Percentiles rank a stretch among this genome's conserved stretches.
phyloP scores from a whole-genome alignment of 92 coral and sea anemone genomes.

The Isaurus tuberculatus region DNA sequence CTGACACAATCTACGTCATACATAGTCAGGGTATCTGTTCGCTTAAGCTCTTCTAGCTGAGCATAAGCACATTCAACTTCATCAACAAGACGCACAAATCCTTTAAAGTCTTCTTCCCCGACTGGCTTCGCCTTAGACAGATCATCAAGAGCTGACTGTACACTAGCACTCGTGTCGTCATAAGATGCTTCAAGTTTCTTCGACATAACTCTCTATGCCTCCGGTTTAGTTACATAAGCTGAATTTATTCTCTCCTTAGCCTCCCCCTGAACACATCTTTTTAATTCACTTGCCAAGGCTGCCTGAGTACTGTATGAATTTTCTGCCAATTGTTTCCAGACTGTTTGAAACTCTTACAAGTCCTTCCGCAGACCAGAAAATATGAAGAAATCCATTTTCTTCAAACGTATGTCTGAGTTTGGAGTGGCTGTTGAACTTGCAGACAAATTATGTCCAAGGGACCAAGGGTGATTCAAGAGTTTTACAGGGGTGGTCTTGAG shows the following conservation, averaged over 20 bases:
- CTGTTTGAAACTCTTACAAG: too few species aligned
- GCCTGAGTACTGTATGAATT: slow-evolving; percentile 30
- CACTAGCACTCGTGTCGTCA: slow-evolving; percentile 40
- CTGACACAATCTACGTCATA: neutral
- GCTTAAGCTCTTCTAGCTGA: slow-evolving; percentile 35
- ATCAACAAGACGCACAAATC: slow-evolving; percentile 23
- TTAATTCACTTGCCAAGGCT: slow-evolving; percentile 26
- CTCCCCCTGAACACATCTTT: slow-evolving; percentile 30
- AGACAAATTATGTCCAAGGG: neutral
- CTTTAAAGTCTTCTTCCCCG: slow-evolving; percentile 20
- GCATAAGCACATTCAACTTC: slow-evolving; percentile 32
- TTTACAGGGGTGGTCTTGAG: neutral
- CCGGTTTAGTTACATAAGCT: slow-evolving; percentile 13
- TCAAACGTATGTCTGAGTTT: neutral
- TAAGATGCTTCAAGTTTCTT: slow-evolving; percentile 32
- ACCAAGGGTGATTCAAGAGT: neutral
- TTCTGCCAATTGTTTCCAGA: slow-evolving; percentile 29
- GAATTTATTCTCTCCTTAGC: slow-evolving; percentile 7
- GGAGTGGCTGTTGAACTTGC: neutral
- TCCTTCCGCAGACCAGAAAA: slow-evolving; percentile 18
- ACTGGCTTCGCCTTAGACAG: slow-evolving; percentile 40
- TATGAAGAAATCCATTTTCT: slow-evolving; percentile 9
- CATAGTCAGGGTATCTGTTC: too few species aligned
- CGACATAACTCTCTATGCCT: too few species aligned
- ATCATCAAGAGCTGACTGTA: slow-evolving; percentile 27